These are phyloP conservation scores for Dasyurus viverrinus DNA, from an alignment of 2,113 vertebrate species.

Conservation along the genomic window DNA sequence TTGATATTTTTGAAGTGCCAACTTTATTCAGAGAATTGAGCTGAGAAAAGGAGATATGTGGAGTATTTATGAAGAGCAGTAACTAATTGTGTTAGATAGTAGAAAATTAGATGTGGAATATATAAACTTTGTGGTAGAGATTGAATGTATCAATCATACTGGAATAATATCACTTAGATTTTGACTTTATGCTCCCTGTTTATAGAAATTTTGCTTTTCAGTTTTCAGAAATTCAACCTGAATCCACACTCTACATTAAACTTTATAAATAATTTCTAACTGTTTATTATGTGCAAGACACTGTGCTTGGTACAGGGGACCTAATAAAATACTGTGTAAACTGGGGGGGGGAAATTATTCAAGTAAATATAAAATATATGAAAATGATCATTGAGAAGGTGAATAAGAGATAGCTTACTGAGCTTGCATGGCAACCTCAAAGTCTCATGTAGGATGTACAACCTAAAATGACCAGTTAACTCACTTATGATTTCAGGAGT, in stretches of 20 bases:
- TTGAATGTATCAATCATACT: not conserved
- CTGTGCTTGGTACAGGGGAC: too few relatives aligned
- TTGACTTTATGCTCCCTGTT: not conserved
- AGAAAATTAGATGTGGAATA: not conserved
- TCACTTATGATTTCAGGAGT: not conserved
- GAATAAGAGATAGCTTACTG: not conserved
- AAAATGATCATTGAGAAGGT: not conserved
- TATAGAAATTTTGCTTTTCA: not conserved
- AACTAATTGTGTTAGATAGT: not conserved
- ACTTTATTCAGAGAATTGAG: not conserved
- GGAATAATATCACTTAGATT: not conserved
- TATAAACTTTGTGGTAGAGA: not conserved
- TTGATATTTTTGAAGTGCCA: not conserved
- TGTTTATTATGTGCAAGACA: too few relatives aligned
- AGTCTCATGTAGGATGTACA: not conserved
- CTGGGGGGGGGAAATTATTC: not conserved
- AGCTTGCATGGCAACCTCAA: not conserved
- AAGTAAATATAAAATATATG: too few relatives aligned
- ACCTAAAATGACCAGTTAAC: not conserved
- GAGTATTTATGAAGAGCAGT: not conserved
- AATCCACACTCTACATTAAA: not conserved
- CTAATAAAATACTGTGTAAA: not conserved
- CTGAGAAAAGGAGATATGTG: not conserved
- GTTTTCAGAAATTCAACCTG: not conserved
- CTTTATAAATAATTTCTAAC: not conserved